Evolutionary conservation across 1,140 invertebrate species (phyloP), one percentile per base, ranked within the genome.

Genomic region (Parapsyche elsis): DNA sequence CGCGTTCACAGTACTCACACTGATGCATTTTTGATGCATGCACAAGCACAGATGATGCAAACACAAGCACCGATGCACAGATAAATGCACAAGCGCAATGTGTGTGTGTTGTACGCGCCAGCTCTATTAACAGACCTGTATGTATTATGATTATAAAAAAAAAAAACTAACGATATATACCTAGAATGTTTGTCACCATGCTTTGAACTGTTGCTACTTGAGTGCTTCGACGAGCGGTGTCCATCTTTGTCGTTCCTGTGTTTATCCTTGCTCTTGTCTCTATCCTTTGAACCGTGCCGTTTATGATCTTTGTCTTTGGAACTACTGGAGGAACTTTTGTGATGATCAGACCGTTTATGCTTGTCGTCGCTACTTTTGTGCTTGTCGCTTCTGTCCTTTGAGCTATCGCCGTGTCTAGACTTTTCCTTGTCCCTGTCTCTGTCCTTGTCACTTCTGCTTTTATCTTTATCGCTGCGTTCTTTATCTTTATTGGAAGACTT

Each of bases 401-500:
- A 85, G 45, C 84, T 88, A 82, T 88, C 86, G 76, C 85, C 84
- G n/a, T 84, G 84, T 81, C 83, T 84, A 30, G 85, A 84, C 76
- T 83, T 84, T 81, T 86, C 82, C 80, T 61, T 86, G 84, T 86
- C 86, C 84, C 86, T 88, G 81, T 89, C 87, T 80, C 89, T 91
- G 49, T 91, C 88, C 82, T 89, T 91, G 23, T 88, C 81, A 75
- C 86, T 88, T 83, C 86, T 88, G 21, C 90, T 86, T 80, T 88
- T 90, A 78, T 91, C 90, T 81, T 88, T 91, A 70, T 90, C 89
- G 81, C 86, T 86, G 64, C 86, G 89, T 76, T 90, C 89, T 78
- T 89, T 89, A 80, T 89, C 87, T 77, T 90, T 92, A 83, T 89
- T 92, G 0, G 92, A 92, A 38, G 91, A 92, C 80, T 92, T 93